Conservation (phyloP, 2,888 invertebrate species). For the Tachystola acroxantha region DNA sequence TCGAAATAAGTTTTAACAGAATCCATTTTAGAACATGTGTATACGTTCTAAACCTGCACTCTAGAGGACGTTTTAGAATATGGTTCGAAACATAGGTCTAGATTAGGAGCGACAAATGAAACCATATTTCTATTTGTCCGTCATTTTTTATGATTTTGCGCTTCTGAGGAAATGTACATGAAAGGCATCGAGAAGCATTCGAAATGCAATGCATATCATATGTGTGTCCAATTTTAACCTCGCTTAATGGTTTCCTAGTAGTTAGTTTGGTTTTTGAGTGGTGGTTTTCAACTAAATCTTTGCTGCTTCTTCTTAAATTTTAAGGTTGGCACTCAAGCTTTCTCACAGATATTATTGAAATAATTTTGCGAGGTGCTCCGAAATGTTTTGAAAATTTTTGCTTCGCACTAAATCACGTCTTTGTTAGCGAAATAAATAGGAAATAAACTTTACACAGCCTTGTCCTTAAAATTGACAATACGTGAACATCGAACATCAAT, state of each 20-base stretch:
- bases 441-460: neutral
- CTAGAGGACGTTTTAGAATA: slow-evolving; percentile 33
- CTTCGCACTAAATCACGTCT: slow-evolving; percentile 28
- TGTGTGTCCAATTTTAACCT: slow-evolving; percentile 59
- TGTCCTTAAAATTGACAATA: neutral
- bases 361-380: slow-evolving; percentile 27
- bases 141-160: slow-evolving; percentile 30
- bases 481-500: neutral
- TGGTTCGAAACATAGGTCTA: slow-evolving; percentile 34
- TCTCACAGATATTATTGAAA: slow-evolving; percentile 26
- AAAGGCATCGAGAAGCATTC: slow-evolving; percentile 35
- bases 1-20: no score
- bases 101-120: slow-evolving; percentile 22
- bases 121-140: slow-evolving; percentile 37
- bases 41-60: slow-evolving; percentile 26
- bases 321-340: slow-evolving; percentile 53
- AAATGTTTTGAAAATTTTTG: slow-evolving; percentile 19
- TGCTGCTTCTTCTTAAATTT: slow-evolving; percentile 57
- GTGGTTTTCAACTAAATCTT: slow-evolving; percentile 63
- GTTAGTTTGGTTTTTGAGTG: slow-evolving; percentile 69
- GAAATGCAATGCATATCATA: slow-evolving; percentile 37
- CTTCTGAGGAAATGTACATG: slow-evolving; percentile 48
- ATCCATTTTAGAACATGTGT: slow-evolving; percentile 8
- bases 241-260: slow-evolving; percentile 68
- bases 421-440: neutral